These are phyloP conservation scores for Syngnathus acus DNA, from an alignment of 2,797 vertebrate species.

Conservation along the genomic window DNA sequence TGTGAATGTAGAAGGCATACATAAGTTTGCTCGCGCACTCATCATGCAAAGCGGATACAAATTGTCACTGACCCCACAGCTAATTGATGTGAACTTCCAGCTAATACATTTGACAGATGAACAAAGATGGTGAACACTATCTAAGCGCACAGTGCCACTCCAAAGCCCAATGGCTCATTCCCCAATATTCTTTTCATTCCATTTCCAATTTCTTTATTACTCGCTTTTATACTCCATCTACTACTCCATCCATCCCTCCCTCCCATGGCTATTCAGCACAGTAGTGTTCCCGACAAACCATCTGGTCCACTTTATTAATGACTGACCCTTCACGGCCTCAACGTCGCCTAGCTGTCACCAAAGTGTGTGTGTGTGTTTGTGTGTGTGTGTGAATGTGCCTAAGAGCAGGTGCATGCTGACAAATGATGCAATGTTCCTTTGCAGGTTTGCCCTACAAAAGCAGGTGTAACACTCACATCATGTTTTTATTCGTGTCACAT, in stretches of 20 bases:
- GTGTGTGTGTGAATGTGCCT: constrained; percentile 20
- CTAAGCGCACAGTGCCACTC: neutral
- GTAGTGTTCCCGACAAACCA: constrained; percentile 68
- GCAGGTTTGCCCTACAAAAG: constrained; percentile 43
- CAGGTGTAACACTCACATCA: constrained; percentile 35
- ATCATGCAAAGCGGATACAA: neutral
- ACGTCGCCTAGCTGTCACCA: constrained; percentile 52
- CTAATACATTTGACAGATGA: neutral
- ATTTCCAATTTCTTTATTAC: neutral
- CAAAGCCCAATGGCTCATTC: neutral
- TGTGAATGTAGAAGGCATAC: neutral
- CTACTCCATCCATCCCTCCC: constrained; percentile 53
- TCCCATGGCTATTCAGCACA: constrained; percentile 63
- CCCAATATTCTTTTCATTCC: constrained; percentile 9
- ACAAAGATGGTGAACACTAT: neutral
- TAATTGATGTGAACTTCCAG: neutral
- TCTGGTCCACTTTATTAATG: constrained; percentile 71
- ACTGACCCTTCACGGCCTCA: constrained; percentile 61
- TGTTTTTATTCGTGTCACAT: neutral
- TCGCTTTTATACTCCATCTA: constrained; percentile 30
- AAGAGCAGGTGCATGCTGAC: constrained; percentile 55
- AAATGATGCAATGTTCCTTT: constrained; percentile 35
- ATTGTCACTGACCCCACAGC: neutral
- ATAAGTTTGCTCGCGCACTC: neutral
- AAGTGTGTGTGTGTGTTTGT: constrained; percentile 19